A percentile compares a stretch with the other conserved stretches of the same genome.
Evolutionary conservation across 2,113 vertebrate species (phyloP).

Genomic region (Festucalex cinctus): DNA sequence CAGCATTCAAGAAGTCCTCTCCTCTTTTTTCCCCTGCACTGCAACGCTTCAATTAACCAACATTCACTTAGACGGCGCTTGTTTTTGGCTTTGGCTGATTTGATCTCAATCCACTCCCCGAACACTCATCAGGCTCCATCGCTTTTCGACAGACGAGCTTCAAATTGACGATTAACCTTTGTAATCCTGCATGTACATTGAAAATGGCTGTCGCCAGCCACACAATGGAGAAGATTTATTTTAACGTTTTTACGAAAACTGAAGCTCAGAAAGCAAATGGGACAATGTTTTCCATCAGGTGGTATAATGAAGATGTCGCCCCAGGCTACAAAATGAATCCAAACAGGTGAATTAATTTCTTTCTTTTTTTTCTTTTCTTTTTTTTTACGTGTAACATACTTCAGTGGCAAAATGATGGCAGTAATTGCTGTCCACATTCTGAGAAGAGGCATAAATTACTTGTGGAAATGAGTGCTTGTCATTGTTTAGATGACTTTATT

Average conservation of each 20-base stretch:
- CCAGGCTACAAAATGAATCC: conserved; percentile 58
- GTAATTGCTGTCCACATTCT: conserved; percentile 50
- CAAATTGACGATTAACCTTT: conserved; percentile 78
- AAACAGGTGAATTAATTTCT: conserved; percentile 46
- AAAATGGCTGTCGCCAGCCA: conserved; percentile 59
- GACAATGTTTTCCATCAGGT: conserved; percentile 62
- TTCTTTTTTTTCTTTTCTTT: conserved; percentile 6
- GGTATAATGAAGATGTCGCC: conserved; percentile 70
- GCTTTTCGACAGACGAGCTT: conserved; percentile 75
- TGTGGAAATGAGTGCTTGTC: conserved; percentile 38
- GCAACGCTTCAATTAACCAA: conserved; percentile 49
- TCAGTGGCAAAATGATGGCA: conserved; percentile 31
- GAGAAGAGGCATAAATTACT: conserved; percentile 40
- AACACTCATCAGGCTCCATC: conserved; percentile 50
- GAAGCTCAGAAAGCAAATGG: conserved; percentile 68
- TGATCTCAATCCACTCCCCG: conserved; percentile 40
- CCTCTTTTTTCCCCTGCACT: conserved; percentile 2
- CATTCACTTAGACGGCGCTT: conserved; percentile 48
- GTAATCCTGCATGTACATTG: conserved; percentile 61
- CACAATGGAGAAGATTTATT: conserved; percentile 56
- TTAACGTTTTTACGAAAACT: conserved; percentile 56
- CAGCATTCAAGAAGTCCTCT: conserved; percentile 12
- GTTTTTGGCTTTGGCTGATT: conserved; percentile 60
- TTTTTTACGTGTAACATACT: conserved; percentile 35
- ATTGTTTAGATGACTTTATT: conserved; percentile 65